Evolutionary conservation across 2,113 vertebrate species (phyloP).

Genomic region (Thryonomys swinderianus): DNA sequence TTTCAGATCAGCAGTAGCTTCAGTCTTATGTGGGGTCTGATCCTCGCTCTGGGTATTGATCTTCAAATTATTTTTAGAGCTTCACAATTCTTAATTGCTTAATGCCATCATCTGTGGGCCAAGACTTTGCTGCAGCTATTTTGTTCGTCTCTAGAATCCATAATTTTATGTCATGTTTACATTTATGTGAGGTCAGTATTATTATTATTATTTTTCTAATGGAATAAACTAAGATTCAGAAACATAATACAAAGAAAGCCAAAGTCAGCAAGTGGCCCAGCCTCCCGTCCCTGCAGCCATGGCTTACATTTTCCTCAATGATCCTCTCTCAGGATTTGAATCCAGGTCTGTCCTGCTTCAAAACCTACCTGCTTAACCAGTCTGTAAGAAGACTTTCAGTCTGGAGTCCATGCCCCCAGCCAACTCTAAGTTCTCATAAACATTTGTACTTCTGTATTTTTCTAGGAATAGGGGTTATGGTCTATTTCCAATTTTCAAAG

Average conservation of each 20-base stretch:
- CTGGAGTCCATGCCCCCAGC: not conserved
- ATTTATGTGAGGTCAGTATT: not conserved
- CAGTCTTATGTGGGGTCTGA: not conserved
- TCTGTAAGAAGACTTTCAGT: not conserved
- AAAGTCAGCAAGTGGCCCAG: not conserved
- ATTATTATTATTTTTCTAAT: not conserved
- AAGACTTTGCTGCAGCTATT: not conserved
- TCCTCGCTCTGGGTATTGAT: not conserved
- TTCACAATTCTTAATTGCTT: not conserved
- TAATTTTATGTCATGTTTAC: conserved; percentile 14
- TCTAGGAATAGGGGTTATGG: not conserved
- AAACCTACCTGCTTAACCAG: not conserved
- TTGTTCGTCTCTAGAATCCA: not conserved
- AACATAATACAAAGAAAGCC: not conserved
- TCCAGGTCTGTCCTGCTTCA: not conserved
- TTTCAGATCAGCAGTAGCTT: not conserved
- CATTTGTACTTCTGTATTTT: not conserved
- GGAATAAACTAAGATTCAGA: not conserved
- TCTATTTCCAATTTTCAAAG: not conserved
- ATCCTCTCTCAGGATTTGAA: not conserved
- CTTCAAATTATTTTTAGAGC: not conserved
- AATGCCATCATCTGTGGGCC: not conserved
- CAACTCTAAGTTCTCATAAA: not conserved
- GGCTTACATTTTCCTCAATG: not conserved
- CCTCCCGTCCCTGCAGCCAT: not conserved